Evolutionary conservation across 2,113 vertebrate genomes (phyloP), one percentile per base, ranked within the genome.

Genomic region (Psettodes erumei): DNA sequence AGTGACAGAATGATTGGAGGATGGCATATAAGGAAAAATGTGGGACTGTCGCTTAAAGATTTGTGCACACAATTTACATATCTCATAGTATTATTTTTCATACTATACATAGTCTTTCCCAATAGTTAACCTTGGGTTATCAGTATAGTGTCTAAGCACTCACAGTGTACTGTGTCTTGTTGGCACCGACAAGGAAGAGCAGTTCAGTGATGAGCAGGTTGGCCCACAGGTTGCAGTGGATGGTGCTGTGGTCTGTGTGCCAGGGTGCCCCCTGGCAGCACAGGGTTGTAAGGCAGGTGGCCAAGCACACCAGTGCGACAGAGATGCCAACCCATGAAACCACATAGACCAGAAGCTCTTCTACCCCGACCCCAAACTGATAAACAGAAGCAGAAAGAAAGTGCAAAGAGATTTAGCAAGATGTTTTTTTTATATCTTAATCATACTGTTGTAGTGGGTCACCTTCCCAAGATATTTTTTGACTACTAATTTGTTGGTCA

Each of bases 311-410:
- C 73, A 99, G 86, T 0, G 96, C 97, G 59, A 99, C 95, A 28
- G 96, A 95, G 72, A 98, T 96, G 70, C 97, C 96, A 6, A 97
- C 96, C 96, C 97, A 96, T 32, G 96, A 96, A 81, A 99, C 95
- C 54, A 98, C 95, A 0, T 95, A 96, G 67, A 99, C 95, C 71
- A 98, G 92, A 38, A 97, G 90, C 84, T 95, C 96, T 3, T 97
- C 95, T 19, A 97, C 91, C 0, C 92, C 94, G 0, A 91, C 95
- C 5, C 94, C 94, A 42, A 96, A 95, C 96, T 98, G 88, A 19
- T 10, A 38, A 55, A 38, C 11, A 71, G 32, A 81, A 35, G 30
- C 8, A 54, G 16, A 25, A 35, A 42, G 27, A 28, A 6, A 66
- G 48, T 1, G 3, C 13, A 18, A 13, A 27, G 32, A 2, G 16